Conservation (phyloP, 1,140 invertebrate genomes). For the Lordiphosa collinella region DNA sequence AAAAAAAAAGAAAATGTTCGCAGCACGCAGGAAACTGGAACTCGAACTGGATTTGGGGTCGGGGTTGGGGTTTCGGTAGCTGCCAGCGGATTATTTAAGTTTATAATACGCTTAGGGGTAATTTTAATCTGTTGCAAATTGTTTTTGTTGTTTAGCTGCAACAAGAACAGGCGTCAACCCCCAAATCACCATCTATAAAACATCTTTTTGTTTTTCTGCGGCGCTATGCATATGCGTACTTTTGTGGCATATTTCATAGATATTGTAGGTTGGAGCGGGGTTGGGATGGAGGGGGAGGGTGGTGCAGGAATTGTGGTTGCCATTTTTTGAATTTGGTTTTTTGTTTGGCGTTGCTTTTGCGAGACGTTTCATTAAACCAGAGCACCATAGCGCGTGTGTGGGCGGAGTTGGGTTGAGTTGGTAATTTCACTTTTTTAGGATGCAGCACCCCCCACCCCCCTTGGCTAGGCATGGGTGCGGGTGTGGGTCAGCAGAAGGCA, state of each 20-base stretch:
- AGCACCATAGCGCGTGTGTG: not conserved
- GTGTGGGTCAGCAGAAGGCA: too few relatives aligned
- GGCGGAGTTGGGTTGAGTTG: constrained; percentile 27
- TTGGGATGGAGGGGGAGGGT: not conserved
- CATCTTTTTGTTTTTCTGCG: constrained; percentile 27
- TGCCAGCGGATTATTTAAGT: constrained; percentile 74
- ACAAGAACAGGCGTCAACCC: constrained; percentile 18
- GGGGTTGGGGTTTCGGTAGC: constrained; percentile 3
- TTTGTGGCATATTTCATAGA: constrained; percentile 74
- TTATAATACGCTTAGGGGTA: constrained; percentile 79
- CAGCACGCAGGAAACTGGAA: constrained; percentile 4
- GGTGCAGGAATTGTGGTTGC: constrained; percentile 7
- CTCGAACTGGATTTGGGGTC: constrained; percentile 14
- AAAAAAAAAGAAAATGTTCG: constrained; percentile 15
- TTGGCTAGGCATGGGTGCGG: too few relatives aligned
- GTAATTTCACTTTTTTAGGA: constrained; percentile 39
- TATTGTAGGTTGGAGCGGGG: not conserved
- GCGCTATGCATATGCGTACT: constrained; percentile 18
- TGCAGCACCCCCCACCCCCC: too few relatives aligned
- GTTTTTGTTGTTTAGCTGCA: constrained; percentile 60
- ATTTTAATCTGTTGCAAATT: constrained; percentile 79
- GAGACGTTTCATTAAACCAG: constrained; percentile 11
- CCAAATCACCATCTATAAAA: constrained; percentile 63
- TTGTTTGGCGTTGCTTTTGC: not conserved
- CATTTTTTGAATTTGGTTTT: not conserved